phyloP scores from a whole-genome alignment of 2,797 vertebrate species.

The Podargus strigoides region DNA sequence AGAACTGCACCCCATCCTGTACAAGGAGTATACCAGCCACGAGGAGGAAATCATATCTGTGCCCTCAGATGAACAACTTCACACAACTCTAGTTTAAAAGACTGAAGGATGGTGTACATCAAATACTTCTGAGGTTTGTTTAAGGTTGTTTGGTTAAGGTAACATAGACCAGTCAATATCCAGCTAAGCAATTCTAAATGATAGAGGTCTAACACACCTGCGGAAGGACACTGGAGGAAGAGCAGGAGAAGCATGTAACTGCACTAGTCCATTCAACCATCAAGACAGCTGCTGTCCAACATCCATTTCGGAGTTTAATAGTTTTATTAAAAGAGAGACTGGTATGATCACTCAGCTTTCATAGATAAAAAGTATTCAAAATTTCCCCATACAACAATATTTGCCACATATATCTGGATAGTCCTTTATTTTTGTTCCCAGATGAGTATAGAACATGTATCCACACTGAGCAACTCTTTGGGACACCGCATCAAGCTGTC shows the following conservation, averaged over 20 bases:
- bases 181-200: not conserved
- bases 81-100: not conserved
- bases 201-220: not conserved
- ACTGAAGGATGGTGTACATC: not conserved
- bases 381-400: too few species aligned
- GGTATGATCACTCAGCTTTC: not conserved
- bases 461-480: not conserved
- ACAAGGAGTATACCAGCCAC: not conserved
- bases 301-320: not conserved
- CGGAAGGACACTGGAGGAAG: not conserved
- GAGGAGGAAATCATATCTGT: not conserved
- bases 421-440: not conserved
- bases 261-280: not conserved
- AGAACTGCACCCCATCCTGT: not conserved
- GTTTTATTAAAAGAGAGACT: not conserved
- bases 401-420: not conserved
- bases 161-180: rapidly evolving
- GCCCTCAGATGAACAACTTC: not conserved
- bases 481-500: not conserved
- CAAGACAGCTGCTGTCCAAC: not conserved
- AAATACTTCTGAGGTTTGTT: not conserved
- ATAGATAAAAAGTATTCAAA: not conserved
- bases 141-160: too few species aligned
- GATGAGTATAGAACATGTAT: not conserved
- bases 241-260: rapidly evolving